Evolutionary conservation across 2,888 invertebrate genomes (phyloP).

Genomic region (Luffia ferchaultella): DNA sequence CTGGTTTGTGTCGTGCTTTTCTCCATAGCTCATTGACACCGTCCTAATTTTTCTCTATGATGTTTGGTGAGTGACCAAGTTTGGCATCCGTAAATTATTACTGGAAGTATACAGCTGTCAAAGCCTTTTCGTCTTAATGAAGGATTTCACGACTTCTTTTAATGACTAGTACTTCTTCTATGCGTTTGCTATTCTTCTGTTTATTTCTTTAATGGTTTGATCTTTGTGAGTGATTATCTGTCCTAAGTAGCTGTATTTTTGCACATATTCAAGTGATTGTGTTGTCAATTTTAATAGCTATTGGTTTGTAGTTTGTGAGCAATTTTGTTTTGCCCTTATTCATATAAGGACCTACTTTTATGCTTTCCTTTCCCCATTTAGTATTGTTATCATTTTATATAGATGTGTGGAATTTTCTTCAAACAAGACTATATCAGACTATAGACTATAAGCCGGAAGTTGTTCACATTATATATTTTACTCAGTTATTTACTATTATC

Average conservation of each 20-base stretch:
- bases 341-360: neutral
- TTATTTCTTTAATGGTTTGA: conserved; percentile 4
- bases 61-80: neutral
- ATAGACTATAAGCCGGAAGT: no score
- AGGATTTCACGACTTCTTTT: neutral
- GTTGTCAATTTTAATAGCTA: neutral
- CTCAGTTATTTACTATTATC: no score
- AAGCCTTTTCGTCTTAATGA: neutral
- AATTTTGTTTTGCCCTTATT: neutral
- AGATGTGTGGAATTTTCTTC: no score
- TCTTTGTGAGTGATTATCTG: neutral
- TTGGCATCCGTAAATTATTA: neutral
- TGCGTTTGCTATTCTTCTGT: conserved; percentile 4
- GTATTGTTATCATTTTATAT: no score
- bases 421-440: no score
- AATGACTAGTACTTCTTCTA: conserved; percentile 5
- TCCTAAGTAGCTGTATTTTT: neutral
- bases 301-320: neutral
- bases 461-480: no score
- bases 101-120: neutral
- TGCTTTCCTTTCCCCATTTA: neutral
- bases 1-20: neutral
- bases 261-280: neutral
- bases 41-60: neutral
- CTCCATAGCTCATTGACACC: neutral